These are phyloP conservation scores for Corythornis madagascariensis DNA, from an alignment of 2,113 vertebrate genomes.

Conservation along the genomic window DNA sequence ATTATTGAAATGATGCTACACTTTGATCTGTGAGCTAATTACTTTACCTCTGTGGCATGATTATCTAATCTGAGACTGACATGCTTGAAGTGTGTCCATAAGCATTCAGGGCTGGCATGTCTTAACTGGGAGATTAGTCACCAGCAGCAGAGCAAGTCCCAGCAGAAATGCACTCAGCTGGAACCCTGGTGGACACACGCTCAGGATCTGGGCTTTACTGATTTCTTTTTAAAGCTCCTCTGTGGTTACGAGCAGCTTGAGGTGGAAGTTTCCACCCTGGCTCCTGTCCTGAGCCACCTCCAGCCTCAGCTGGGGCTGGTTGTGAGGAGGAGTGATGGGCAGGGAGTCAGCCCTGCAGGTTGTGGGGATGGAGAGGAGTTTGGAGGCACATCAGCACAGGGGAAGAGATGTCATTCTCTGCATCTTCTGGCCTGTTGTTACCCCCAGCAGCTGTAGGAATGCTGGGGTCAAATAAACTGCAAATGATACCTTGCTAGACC, in stretches of 20 bases:
- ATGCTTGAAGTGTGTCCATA: not conserved
- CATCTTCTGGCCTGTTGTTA: rapidly evolving
- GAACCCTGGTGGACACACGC: not conserved
- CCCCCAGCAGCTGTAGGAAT: not conserved
- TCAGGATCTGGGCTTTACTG: not conserved
- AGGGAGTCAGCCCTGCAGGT: not conserved
- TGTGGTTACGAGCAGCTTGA: not conserved
- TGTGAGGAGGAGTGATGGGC: not conserved
- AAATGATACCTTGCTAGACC: not conserved
- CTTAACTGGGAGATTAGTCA: not conserved
- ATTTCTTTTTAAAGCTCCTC: not conserved
- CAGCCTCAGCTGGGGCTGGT: not conserved
- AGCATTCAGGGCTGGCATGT: not conserved
- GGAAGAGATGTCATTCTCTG: not conserved
- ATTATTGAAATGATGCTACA: not conserved
- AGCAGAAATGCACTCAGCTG: not conserved
- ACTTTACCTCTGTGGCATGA: not conserved
- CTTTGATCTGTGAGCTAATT: slow-evolving; percentile 26
- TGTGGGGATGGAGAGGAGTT: not conserved
- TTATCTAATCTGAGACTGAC: not conserved
- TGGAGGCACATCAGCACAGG: rapidly evolving
- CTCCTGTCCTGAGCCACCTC: not conserved
- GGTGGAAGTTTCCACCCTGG: slow-evolving; percentile 53
- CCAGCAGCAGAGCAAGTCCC: not conserved
- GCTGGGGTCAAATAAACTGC: not conserved